Evolutionary conservation across 2,888 invertebrate genomes (phyloP).

Genomic region (Noctuana brunneofusca): DNA sequence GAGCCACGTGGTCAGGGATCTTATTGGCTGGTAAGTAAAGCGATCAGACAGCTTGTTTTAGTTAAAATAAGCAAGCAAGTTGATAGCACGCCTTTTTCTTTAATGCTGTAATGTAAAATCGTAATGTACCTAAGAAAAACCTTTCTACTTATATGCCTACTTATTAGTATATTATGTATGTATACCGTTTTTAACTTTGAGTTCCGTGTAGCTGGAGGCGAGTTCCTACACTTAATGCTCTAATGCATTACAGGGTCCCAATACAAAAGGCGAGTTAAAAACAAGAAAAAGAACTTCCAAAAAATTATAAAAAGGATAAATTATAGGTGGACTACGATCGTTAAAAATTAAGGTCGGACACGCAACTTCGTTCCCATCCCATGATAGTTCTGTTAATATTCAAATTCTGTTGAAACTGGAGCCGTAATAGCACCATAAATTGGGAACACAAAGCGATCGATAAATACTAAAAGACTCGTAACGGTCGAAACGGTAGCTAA

Average conservation of each 20-base stretch:
- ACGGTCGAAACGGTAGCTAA: constrained; percentile 78
- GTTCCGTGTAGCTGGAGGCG: not conserved
- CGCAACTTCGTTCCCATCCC: constrained; percentile 69
- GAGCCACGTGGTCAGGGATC: constrained; percentile 36
- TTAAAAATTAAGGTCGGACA: constrained; percentile 41
- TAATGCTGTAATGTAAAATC: too few species aligned
- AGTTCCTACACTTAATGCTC: not conserved
- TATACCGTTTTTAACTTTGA: too few species aligned
- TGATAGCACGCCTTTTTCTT: too few species aligned
- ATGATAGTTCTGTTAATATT: constrained; percentile 66
- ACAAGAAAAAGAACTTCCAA: constrained; percentile 8
- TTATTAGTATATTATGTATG: too few species aligned
- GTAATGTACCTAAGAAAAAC: too few species aligned
- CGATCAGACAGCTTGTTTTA: too few species aligned
- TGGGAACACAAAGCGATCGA: constrained; percentile 71
- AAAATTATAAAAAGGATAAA: constrained; percentile 33
- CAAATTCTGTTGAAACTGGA: constrained; percentile 59
- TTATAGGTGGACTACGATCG: constrained; percentile 41
- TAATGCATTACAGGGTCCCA: constrained; percentile 1
- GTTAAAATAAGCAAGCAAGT: too few species aligned
- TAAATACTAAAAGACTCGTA: constrained; percentile 66
- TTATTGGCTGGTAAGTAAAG: too few species aligned
- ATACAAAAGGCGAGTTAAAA: constrained; percentile 2
- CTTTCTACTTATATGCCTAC: too few species aligned
- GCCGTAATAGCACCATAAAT: constrained; percentile 71